phyloP scores from a whole-genome alignment of 2,888 invertebrate species.

The Synanthedon tipuliformis region DNA sequence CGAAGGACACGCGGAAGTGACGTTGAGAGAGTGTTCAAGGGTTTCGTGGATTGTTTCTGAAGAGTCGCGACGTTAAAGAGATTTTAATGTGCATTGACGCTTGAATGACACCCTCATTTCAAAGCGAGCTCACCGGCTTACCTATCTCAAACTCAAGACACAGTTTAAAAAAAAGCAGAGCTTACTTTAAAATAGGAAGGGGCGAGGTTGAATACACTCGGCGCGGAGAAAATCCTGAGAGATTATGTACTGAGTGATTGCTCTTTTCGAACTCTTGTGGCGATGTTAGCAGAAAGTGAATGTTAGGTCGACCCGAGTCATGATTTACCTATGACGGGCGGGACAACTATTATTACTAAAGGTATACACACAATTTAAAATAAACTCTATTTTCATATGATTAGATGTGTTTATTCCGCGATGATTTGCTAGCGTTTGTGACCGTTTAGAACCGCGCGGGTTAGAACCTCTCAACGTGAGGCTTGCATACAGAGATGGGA shows the following conservation, averaged over 20 bases:
- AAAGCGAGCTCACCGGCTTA: slow-evolving; percentile 38
- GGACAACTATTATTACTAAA: slow-evolving; percentile 16
- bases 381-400: slow-evolving; percentile 11
- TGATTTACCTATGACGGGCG: slow-evolving; percentile 37
- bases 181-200: slow-evolving; percentile 31
- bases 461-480: slow-evolving; percentile 40
- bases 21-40: neutral
- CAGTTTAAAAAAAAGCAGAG: slow-evolving; percentile 54
- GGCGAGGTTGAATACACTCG: slow-evolving; percentile 20
- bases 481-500: slow-evolving; percentile 46
- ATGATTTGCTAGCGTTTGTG: neutral
- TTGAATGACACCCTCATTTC: slow-evolving; percentile 19
- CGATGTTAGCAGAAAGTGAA: slow-evolving; percentile 44
- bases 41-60: neutral
- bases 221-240: slow-evolving; percentile 51
- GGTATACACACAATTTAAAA: slow-evolving; percentile 9
- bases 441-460: slow-evolving; percentile 32
- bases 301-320: slow-evolving; percentile 42
- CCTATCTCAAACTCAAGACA: slow-evolving; percentile 39
- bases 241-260: slow-evolving; percentile 68
- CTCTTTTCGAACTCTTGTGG: slow-evolving; percentile 54
- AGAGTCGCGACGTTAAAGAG: slow-evolving; percentile 1
- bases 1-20: neutral
- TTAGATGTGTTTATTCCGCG: neutral
- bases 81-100: slow-evolving; percentile 20